Conservation (phyloP, 1,140 invertebrate species). For the Trigoniulus corallinus region DNA sequence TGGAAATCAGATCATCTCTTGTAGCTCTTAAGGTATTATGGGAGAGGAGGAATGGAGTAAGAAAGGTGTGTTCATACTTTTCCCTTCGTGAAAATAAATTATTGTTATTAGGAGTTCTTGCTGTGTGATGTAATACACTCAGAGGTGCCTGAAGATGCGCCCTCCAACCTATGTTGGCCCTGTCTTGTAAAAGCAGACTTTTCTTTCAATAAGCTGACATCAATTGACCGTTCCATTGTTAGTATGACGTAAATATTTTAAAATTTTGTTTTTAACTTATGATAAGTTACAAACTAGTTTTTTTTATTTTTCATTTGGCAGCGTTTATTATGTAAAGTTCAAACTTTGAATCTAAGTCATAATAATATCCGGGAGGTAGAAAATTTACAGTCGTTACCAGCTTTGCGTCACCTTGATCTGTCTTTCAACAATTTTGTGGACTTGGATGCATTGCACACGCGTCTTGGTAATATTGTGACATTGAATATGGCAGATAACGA, state of each 20-base stretch:
- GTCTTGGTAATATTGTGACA: constrained; percentile 70
- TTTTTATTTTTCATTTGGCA: constrained; percentile 16
- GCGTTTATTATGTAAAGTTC: constrained; percentile 55
- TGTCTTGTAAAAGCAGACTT: constrained; percentile 50
- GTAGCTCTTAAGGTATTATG: neutral
- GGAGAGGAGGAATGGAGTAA: neutral
- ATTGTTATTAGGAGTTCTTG: constrained; percentile 19
- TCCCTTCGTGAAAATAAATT: neutral
- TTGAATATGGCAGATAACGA: constrained; percentile 78
- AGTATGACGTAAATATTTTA: neutral
- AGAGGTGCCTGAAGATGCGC: constrained; percentile 17
- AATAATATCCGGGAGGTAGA: constrained; percentile 57
- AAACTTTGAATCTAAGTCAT: constrained; percentile 46
- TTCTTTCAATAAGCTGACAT: constrained; percentile 55
- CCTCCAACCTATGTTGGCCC: constrained; percentile 35
- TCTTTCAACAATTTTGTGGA: constrained; percentile 49
- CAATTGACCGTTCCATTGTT: constrained; percentile 58
- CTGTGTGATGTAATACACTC: constrained; percentile 56
- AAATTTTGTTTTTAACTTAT: neutral
- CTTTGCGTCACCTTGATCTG: constrained; percentile 54
- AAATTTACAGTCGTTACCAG: constrained; percentile 57
- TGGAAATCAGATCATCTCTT: constrained; percentile 31
- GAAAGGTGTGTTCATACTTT: neutral
- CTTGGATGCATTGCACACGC: constrained; percentile 59
- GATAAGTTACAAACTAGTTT: neutral